Evolutionary conservation across 92 coral and sea anemone species (phyloP), one percentile per base, ranked within the genome.

Genomic region (Porites rus): DNA sequence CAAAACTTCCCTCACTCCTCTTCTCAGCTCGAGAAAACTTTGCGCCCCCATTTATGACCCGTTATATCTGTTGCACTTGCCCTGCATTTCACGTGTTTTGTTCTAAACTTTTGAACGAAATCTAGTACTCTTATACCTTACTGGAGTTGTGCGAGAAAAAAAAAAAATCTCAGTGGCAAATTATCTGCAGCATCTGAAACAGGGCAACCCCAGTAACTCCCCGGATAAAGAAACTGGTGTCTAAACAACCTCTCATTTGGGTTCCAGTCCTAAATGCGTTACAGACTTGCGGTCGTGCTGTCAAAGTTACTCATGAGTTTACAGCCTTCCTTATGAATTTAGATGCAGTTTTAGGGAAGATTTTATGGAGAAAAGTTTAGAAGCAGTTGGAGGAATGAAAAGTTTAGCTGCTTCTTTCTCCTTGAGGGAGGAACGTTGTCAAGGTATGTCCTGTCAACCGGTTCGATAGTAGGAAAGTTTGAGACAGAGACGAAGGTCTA

Each of bases 241-340:
- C 61, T 19, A 50, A 31, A 25, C 20, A 58, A 20, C 8, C 0
- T 20, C 18, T 52, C 8, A 58, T 31, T 69, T 56, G 17, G 86
- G 76, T 81, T 31, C 86, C 86, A 70, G 86, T 53, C 28, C 86
- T 58, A 21, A 3, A 21, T 43, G 74, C 4, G 4, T 64, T 79
- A 38, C 24, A 4, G 7, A 38, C 0, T 38, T 62, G 66, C 19
- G 22, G 69, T 11, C 51, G 46, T 65, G 63, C 72, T 83, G 87
- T 83, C 87, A 83, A 82, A 72, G 79, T 83, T 72, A 70, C 21
- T 65, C 4, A 19, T 11, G 61, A 83, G 80, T 83, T 83, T 74
- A 63, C 68, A 20, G 73, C 72, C 51, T 50, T 73, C 80, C 24
- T 65, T 52, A 61, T 83, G 80, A 62, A 73, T 83, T 51, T 58